Conservation (phyloP, 2,888 invertebrate genomes). For the Rhimphoctona megacephalus region DNA sequence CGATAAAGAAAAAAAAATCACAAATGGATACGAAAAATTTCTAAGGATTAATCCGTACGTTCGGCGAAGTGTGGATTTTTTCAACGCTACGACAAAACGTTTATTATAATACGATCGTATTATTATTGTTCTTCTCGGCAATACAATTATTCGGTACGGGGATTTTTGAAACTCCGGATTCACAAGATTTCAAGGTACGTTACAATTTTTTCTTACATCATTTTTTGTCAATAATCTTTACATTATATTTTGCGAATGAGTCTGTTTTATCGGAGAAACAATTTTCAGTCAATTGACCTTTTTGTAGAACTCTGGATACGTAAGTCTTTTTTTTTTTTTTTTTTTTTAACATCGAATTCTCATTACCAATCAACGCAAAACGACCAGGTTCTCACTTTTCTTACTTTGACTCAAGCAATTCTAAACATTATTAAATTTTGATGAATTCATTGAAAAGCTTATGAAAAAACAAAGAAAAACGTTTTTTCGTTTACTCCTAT, state of each 20-base stretch:
- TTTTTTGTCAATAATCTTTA: background rate
- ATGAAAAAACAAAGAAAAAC: too few species aligned
- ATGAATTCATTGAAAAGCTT: too few species aligned
- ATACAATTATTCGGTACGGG: slow-evolving; percentile 64
- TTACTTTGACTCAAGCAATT: too few species aligned
- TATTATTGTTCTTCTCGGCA: slow-evolving; percentile 43
- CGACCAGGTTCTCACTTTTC: too few species aligned
- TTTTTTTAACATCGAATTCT: background rate
- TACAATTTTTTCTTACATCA: background rate
- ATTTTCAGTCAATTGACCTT: too few species aligned
- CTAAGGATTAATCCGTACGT: slow-evolving; percentile 43
- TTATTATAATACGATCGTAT: slow-evolving; percentile 63
- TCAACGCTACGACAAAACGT: slow-evolving; percentile 50
- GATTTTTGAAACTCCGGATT: slow-evolving; percentile 65
- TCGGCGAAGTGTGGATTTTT: slow-evolving; percentile 67
- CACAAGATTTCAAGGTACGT: slow-evolving; percentile 73
- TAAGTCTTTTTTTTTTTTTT: background rate
- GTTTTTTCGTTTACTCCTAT: too few species aligned
- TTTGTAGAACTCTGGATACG: too few species aligned
- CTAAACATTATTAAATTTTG: too few species aligned
- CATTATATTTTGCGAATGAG: too few species aligned
- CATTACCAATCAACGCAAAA: too few species aligned
- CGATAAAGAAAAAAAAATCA: slow-evolving; percentile 11
- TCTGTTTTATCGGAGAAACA: too few species aligned
- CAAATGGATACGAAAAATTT: background rate